Evolutionary conservation across 2,888 invertebrate species (phyloP).

Genomic region (Apamea crenata): DNA sequence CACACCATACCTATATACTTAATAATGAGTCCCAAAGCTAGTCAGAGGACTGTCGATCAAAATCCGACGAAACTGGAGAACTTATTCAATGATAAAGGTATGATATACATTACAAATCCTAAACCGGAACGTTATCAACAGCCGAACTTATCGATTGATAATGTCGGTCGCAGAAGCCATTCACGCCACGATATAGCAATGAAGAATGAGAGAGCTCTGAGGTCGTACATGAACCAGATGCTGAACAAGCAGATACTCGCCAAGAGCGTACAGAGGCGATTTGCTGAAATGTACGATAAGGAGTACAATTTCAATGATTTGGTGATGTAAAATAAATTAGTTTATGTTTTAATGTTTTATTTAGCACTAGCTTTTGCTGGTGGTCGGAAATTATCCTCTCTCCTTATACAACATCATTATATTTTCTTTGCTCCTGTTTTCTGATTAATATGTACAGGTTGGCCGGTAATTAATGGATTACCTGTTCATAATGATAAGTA

Average conservation of each 20-base stretch:
- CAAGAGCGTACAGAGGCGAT: neutral
- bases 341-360: neutral
- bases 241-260: slow-evolving; percentile 3
- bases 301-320: slow-evolving; percentile 41
- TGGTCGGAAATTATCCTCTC: too few relatives aligned
- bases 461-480: too few relatives aligned
- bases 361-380: neutral
- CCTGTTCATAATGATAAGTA: too few relatives aligned
- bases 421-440: too few relatives aligned
- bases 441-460: too few relatives aligned
- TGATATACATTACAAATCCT: slow-evolving; percentile 28
- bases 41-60: neutral
- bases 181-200: rapidly evolving
- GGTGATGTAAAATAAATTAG: slow-evolving; percentile 29
- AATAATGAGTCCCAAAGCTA: neutral
- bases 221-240: neutral
- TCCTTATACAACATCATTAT: too few relatives aligned
- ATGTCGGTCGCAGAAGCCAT: neutral
- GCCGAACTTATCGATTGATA: neutral
- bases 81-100: slow-evolving; percentile 20
- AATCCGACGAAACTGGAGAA: neutral
- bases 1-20: slow-evolving; percentile 9
- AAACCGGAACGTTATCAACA: neutral
- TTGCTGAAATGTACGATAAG: neutral
- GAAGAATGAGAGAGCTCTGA: neutral